Percentiles rank a stretch among this genome's conserved stretches.
phyloP scores from a whole-genome alignment of 2,113 vertebrate genomes.

The Poeciliopsis occidentalis region DNA sequence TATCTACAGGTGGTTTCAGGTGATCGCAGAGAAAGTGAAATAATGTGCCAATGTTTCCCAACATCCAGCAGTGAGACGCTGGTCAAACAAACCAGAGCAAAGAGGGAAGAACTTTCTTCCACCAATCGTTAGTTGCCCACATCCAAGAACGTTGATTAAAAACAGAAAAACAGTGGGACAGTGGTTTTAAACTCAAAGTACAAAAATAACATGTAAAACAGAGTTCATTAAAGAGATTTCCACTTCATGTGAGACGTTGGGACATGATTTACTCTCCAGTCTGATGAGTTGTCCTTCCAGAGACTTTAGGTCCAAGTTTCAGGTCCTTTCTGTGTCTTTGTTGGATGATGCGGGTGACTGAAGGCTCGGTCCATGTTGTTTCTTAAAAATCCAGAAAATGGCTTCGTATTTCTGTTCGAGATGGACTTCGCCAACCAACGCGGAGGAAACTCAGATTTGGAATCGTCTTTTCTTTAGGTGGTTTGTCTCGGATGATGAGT shows the following conservation, averaged over 20 bases:
- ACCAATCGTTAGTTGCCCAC: conserved; percentile 15
- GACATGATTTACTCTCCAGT: conserved; percentile 14
- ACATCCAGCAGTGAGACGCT: conserved; percentile 36
- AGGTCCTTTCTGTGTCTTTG: conserved; percentile 23
- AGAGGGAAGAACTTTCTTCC: conserved; percentile 30
- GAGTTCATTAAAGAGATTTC: conserved; percentile 31
- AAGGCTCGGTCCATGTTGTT: conserved; percentile 10
- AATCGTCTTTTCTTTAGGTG: conserved; percentile 10
- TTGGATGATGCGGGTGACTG: neutral
- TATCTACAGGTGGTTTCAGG: conserved; percentile 63
- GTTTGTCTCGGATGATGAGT: conserved; percentile 1
- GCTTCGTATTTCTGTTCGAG: conserved; percentile 1
- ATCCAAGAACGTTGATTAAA: neutral
- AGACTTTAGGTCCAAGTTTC: conserved; percentile 31
- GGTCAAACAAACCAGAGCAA: conserved; percentile 32
- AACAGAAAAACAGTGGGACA: neutral
- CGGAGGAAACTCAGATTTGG: conserved; percentile 13
- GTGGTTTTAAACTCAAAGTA: conserved; percentile 28
- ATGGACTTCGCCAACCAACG: conserved; percentile 12
- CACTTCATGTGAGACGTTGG: conserved; percentile 1
- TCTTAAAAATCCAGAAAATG: conserved; percentile 12
- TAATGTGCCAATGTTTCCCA: conserved; percentile 44
- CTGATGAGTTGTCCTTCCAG: conserved; percentile 21
- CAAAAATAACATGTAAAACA: conserved; percentile 42
- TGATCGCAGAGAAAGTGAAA: conserved; percentile 39